Evolutionary conservation across 64 coral and sea anemone species (phyloP).

Genomic region (Acropora yongei): DNA sequence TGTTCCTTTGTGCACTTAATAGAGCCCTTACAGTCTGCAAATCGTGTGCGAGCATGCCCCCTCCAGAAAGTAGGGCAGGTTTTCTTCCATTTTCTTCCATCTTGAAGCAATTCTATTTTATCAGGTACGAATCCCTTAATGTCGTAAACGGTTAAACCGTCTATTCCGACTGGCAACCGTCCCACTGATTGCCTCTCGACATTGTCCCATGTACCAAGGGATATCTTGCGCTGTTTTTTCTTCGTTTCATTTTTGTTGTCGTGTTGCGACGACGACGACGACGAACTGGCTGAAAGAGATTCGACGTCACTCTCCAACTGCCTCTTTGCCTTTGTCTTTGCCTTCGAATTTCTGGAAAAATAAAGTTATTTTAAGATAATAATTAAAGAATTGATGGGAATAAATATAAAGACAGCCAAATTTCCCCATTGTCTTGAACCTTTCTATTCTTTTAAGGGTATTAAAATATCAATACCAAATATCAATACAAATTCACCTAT

Average conservation of each 20-base stretch:
- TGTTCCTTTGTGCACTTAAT: not conserved
- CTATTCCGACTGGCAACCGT: not conserved
- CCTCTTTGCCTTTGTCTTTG: too few species aligned
- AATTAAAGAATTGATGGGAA: too few species aligned
- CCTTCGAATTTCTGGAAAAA: too few species aligned
- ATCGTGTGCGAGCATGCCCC: constrained; percentile 1
- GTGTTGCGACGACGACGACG: too few species aligned
- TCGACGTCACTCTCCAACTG: too few species aligned
- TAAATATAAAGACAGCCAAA: too few species aligned
- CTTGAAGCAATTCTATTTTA: constrained; percentile 1
- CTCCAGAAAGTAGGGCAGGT: constrained; percentile 16
- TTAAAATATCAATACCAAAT: too few species aligned
- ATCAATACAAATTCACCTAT: too few species aligned
- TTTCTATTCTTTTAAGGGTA: not conserved
- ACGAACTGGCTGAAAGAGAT: too few species aligned
- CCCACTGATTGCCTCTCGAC: constrained; percentile 23
- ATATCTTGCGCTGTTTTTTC: constrained; percentile 19
- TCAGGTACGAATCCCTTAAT: not conserved
- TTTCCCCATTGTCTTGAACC: not conserved
- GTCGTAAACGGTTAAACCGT: constrained; percentile 22
- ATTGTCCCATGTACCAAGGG: constrained; percentile 23
- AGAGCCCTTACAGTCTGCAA: constrained; percentile 23
- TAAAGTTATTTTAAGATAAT: too few species aligned
- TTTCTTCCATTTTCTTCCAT: constrained; percentile 35
- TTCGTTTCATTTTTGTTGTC: not conserved